Evolutionary conservation across 2,797 vertebrate species (phyloP).

Genomic region (Crenichthys baileyi): DNA sequence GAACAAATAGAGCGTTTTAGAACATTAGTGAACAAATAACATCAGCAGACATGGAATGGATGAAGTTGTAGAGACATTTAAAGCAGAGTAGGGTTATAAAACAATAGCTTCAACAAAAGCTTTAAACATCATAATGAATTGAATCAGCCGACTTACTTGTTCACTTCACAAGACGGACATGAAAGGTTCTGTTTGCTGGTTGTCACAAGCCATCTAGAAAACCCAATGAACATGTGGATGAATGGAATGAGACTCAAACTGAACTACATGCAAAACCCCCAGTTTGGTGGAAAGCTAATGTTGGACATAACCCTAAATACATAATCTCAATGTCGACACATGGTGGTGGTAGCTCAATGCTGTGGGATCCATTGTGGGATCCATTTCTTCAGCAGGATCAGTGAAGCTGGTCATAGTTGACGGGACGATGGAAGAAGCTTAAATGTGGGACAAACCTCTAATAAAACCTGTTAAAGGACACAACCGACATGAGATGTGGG

Average conservation of each 20-base stretch:
- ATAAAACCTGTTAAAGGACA: background rate
- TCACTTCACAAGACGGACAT: background rate
- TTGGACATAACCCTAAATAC: background rate
- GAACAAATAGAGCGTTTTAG: background rate
- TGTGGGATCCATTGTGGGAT: background rate
- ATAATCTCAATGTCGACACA: background rate
- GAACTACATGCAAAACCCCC: too few species aligned
- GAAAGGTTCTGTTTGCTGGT: background rate
- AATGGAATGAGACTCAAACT: background rate
- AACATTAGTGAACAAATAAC: background rate
- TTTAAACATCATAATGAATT: background rate
- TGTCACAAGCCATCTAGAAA: background rate
- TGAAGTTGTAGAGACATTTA: background rate
- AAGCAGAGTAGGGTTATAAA: background rate
- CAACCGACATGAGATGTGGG: background rate
- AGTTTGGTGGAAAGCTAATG: background rate
- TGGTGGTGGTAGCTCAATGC: background rate
- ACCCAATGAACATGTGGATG: background rate
- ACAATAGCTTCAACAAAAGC: background rate
- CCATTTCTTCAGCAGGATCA: background rate
- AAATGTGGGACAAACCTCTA: background rate
- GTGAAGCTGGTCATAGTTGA: background rate
- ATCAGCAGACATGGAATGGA: background rate
- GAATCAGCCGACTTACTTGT: background rate
- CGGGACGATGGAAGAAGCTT: background rate